Evolutionary conservation across 2,113 vertebrate species (phyloP).

Genomic region (Herpailurus yagouaroundi): DNA sequence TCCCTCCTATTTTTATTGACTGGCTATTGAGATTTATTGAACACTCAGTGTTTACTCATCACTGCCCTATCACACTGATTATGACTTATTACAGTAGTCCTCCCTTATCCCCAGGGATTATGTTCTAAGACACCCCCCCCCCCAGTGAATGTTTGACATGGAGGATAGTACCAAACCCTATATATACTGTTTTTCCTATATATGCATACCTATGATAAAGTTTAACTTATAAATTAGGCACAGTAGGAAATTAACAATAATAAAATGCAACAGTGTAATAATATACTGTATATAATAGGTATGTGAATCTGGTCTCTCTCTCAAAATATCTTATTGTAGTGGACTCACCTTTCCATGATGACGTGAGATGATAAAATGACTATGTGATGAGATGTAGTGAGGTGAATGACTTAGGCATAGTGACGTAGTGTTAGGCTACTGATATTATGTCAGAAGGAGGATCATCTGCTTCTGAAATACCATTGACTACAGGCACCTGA

Average conservation of each 20-base stretch:
- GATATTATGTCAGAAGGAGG: neutral
- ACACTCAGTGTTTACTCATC: slow-evolving; percentile 50
- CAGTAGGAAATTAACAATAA: neutral
- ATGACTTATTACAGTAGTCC: slow-evolving; percentile 5
- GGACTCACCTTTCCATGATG: neutral
- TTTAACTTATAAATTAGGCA: neutral
- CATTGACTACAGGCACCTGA: neutral
- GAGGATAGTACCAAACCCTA: neutral
- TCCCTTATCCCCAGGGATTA: neutral
- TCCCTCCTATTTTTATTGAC: slow-evolving; percentile 67
- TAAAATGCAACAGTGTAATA: neutral
- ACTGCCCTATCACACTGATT: slow-evolving; percentile 52
- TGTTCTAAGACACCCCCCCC: neutral
- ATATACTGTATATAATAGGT: neutral
- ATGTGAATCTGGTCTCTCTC: neutral
- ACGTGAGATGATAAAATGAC: neutral
- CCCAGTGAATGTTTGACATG: neutral
- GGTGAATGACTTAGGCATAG: neutral
- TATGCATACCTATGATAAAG: neutral
- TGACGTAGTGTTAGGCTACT: neutral
- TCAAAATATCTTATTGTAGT: neutral
- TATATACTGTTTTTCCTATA: neutral
- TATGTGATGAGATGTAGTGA: neutral
- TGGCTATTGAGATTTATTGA: slow-evolving; percentile 72
- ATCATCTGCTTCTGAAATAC: neutral